Evolutionary conservation across 2,888 invertebrate species (phyloP).

Genomic region (Criorhina ranunculi): DNA sequence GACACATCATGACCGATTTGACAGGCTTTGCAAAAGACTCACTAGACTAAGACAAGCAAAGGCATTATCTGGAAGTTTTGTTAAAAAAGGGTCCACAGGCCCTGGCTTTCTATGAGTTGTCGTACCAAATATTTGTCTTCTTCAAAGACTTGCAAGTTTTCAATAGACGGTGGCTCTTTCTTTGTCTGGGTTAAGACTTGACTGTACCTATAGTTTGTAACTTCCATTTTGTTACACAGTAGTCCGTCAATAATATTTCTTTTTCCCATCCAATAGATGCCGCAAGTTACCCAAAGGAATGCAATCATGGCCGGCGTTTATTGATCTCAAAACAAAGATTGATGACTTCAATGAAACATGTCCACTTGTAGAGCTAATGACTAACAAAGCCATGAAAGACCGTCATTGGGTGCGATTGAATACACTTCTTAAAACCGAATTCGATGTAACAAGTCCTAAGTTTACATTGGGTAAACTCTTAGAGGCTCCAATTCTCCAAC

Average conservation of each 20-base stretch:
- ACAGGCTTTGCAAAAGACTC: too few species aligned
- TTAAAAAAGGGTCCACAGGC: too few species aligned
- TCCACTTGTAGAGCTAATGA: slow-evolving; percentile 94
- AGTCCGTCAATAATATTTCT: slow-evolving; percentile 27
- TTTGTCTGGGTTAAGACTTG: too few species aligned
- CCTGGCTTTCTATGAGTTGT: too few species aligned
- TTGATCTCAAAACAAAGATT: slow-evolving; percentile 94
- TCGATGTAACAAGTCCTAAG: slow-evolving; percentile 91
- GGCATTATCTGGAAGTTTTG: too few species aligned
- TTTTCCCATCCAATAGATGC: slow-evolving; percentile 86
- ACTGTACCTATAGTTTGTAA: too few species aligned
- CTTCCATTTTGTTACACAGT: too few species aligned
- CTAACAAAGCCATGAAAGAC: slow-evolving; percentile 93
- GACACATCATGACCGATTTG: too few species aligned
- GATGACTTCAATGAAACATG: slow-evolving; percentile 96
- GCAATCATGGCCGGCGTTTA: slow-evolving; percentile 95
- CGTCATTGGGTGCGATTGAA: slow-evolving; percentile 90
- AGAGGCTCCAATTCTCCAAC: slow-evolving; percentile 92
- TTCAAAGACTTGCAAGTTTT: too few species aligned
- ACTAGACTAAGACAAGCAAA: too few species aligned
- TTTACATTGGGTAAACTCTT: slow-evolving; percentile 93
- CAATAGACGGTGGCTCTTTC: too few species aligned
- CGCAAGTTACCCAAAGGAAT: slow-evolving; percentile 93
- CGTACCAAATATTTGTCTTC: too few species aligned
- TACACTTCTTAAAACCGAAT: slow-evolving; percentile 86